phyloP scores from a whole-genome alignment of 2,888 invertebrate genomes.

The Lumbricus terrestris region DNA sequence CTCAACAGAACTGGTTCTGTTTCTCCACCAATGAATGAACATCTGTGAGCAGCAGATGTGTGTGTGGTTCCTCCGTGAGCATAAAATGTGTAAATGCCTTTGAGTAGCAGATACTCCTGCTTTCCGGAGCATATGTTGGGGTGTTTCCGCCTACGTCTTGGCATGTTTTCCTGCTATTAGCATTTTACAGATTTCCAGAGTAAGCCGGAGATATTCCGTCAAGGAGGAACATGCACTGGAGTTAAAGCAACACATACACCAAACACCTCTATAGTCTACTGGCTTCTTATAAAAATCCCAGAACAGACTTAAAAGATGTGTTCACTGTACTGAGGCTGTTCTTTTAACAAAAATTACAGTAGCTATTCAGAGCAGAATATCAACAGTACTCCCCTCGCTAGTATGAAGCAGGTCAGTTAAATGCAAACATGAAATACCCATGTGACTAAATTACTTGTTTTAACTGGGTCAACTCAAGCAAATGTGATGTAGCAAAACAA shows the following conservation, averaged over 20 bases:
- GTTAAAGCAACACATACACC: not conserved
- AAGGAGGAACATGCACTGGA: not conserved
- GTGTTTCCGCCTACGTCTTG: too few species aligned
- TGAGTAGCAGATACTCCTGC: not conserved
- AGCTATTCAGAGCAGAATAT: not conserved
- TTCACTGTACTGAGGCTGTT: not conserved
- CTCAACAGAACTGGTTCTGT: too few species aligned
- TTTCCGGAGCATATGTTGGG: too few species aligned
- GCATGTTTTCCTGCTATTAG: not conserved
- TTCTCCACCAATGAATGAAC: not conserved
- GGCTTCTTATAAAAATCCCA: not conserved
- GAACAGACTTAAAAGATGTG: not conserved
- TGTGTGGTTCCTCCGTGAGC: not conserved
- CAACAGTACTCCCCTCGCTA: too few species aligned
- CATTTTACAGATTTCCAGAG: not conserved
- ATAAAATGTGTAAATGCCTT: not conserved
- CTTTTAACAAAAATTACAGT: not conserved
- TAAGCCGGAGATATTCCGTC: not conserved
- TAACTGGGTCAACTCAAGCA: too few species aligned
- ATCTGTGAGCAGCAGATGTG: not conserved
- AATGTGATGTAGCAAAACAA: too few species aligned
- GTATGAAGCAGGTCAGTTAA: not conserved
- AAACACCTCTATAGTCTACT: not conserved
- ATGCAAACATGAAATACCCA: not conserved
- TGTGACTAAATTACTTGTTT: not conserved